These are phyloP conservation scores for Hipposideros larvatus DNA, from an alignment of 2,797 vertebrate species.

Conservation along the genomic window DNA sequence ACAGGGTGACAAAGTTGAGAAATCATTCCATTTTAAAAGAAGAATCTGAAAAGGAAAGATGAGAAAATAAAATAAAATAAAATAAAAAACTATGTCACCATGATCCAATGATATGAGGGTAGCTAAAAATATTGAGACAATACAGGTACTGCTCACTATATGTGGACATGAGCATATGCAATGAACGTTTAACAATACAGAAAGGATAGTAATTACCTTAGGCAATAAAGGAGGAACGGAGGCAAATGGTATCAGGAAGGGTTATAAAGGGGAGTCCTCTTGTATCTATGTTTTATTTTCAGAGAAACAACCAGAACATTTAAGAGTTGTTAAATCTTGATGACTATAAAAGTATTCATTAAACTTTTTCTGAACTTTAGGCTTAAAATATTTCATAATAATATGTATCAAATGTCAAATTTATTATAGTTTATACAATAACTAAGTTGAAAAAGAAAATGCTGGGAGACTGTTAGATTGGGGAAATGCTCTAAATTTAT, in stretches of 20 bases:
- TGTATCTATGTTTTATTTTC: background rate
- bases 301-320: background rate
- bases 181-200: background rate
- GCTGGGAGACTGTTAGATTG: background rate
- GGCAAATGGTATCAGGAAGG: background rate
- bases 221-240: background rate
- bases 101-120: background rate
- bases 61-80: background rate
- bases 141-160: background rate
- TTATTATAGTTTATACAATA: background rate
- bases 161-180: background rate
- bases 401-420: background rate
- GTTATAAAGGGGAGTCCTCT: background rate
- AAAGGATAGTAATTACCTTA: background rate
- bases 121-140: background rate
- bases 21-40: conserved; percentile 8
- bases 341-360: background rate
- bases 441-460: background rate
- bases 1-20: background rate
- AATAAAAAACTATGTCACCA: background rate
- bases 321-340: background rate
- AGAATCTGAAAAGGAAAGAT: background rate
- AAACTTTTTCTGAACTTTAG: background rate
- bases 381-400: background rate
- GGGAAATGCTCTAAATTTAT: background rate